A percentile compares a stretch with the other conserved stretches of the same genome.
phyloP scores from a whole-genome alignment of 2,113 vertebrate species.

The Hypanus sabinus region DNA sequence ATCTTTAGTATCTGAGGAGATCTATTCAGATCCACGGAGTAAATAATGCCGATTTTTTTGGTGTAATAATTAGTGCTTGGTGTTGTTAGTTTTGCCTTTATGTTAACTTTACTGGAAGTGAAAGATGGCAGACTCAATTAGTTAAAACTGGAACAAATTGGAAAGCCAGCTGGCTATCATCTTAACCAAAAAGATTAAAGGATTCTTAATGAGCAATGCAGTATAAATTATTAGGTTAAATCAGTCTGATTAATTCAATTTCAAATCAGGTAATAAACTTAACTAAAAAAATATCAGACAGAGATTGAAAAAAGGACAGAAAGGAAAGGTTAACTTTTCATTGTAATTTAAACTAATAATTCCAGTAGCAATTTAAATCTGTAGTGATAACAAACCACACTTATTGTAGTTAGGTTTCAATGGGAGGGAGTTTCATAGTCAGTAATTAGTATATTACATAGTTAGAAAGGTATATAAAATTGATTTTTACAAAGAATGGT shows the following conservation, averaged over 20 bases:
- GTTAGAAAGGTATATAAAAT: neutral
- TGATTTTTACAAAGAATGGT: neutral
- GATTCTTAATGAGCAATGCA: neutral
- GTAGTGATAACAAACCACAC: neutral
- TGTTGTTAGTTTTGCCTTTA: neutral
- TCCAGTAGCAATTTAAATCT: neutral
- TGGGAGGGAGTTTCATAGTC: neutral
- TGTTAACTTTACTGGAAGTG: neutral
- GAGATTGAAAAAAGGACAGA: neutral
- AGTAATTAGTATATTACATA: neutral
- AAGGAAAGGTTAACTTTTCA: neutral
- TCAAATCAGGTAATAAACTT: neutral
- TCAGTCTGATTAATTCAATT: neutral
- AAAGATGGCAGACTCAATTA: neutral
- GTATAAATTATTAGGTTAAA: neutral
- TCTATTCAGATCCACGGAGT: neutral
- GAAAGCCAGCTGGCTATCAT: neutral
- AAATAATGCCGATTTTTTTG: neutral
- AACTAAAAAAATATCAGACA: neutral
- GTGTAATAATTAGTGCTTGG: too few species aligned
- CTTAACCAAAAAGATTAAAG: neutral
- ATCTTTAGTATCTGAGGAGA: neutral
- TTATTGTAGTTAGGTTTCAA: neutral
- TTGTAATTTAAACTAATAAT: neutral
- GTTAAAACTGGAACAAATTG: neutral